Evolutionary conservation across 2,113 vertebrate genomes (phyloP).

Genomic region (Ardeotis arabs): DNA sequence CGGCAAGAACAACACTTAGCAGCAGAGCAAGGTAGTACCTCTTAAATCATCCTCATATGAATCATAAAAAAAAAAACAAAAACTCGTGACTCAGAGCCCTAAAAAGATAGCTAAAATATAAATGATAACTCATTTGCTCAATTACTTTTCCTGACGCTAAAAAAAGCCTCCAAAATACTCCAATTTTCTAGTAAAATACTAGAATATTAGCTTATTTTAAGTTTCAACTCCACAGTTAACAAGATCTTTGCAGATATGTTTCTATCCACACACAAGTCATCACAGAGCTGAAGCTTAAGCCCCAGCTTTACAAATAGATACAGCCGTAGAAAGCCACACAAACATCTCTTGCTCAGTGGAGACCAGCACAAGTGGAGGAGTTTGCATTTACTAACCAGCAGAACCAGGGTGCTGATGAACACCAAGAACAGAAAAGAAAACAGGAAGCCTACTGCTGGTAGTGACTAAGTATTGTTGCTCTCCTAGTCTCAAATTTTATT

Average conservation of each 20-base stretch:
- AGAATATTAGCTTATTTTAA: background rate
- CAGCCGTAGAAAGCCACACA: background rate
- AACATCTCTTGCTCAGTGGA: background rate
- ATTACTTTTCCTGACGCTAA: conserved; percentile 7
- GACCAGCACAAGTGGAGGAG: background rate
- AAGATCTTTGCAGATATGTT: background rate
- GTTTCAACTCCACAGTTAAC: background rate
- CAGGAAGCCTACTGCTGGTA: background rate
- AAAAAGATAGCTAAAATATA: background rate
- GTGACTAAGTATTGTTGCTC: background rate
- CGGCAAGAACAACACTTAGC: background rate
- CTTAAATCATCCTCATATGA: background rate
- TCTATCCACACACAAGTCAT: background rate
- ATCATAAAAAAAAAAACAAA: background rate
- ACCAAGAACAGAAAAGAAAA: background rate
- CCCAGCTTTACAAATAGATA: background rate
- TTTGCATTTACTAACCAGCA: background rate
- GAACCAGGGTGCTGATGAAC: background rate
- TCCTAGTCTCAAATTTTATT: background rate
- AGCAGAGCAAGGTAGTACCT: background rate
- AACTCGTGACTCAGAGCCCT: conserved; percentile 1
- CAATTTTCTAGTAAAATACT: conserved; percentile 9
- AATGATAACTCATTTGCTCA: background rate
- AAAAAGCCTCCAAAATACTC: conserved; percentile 3
- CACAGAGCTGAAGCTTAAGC: background rate